These are phyloP conservation scores for Tinamus guttatus DNA, from an alignment of 2,113 vertebrate species.

Conservation along the genomic window DNA sequence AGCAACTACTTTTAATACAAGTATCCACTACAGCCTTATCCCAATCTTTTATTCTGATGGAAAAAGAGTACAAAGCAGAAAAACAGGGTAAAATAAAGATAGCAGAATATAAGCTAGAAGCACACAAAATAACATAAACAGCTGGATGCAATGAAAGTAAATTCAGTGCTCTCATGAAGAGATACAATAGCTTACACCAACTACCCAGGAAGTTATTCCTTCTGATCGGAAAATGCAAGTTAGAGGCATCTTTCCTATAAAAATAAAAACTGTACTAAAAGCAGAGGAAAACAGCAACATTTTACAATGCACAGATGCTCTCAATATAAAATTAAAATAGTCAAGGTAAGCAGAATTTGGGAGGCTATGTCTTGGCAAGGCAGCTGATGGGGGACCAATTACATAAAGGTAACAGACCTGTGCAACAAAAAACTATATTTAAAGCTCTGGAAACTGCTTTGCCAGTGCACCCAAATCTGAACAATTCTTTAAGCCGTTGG, in stretches of 20 bases:
- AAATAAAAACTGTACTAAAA: background rate
- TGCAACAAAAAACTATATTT: conserved; percentile 12
- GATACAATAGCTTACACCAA: background rate
- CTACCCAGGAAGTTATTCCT: background rate
- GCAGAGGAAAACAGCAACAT: background rate
- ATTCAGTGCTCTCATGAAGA: background rate
- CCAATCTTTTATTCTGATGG: background rate
- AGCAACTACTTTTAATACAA: background rate
- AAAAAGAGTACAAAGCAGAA: background rate
- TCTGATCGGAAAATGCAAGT: background rate
- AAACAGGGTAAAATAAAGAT: background rate
- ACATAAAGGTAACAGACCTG: conserved; percentile 30
- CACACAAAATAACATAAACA: background rate
- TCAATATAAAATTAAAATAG: background rate
- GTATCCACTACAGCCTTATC: background rate
- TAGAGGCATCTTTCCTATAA: background rate
- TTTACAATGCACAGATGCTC: background rate
- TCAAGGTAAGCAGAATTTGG: background rate
- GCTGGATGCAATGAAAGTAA: background rate
- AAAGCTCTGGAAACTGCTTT: background rate
- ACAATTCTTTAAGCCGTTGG: background rate
- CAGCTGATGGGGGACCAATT: conserved; percentile 10
- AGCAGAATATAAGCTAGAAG: background rate
- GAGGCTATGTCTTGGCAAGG: background rate
- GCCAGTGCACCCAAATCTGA: background rate